Conservation (phyloP, 2,113 vertebrate genomes). For the Strix uralensis region DNA sequence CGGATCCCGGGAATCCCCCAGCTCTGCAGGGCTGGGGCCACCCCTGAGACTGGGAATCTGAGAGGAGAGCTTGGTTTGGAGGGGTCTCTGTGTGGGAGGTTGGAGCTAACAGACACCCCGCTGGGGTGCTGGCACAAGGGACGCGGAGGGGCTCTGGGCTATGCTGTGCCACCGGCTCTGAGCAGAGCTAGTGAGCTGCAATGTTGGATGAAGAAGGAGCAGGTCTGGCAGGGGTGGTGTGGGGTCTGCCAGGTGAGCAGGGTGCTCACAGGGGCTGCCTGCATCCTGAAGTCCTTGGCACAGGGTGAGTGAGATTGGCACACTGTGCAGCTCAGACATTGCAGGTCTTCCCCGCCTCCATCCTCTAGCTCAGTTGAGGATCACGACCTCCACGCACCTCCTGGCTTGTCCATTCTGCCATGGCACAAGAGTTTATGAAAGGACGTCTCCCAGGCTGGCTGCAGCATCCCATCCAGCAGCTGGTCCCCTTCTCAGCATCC, state of each 20-base stretch:
- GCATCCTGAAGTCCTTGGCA: not conserved
- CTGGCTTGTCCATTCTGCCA: rapidly evolving
- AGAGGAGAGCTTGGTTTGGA: not conserved
- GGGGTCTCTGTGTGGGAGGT: rapidly evolving
- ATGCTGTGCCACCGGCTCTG: too few relatives aligned
- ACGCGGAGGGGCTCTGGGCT: rapidly evolving
- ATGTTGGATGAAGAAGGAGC: rapidly evolving
- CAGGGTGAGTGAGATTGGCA: rapidly evolving
- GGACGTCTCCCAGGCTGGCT: not conserved
- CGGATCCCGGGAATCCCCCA: not conserved
- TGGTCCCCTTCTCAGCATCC: not conserved
- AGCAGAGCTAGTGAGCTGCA: not conserved
- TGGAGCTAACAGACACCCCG: not conserved
- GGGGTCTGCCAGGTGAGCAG: rapidly evolving
- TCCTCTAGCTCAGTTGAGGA: not conserved
- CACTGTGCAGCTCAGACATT: rapidly evolving
- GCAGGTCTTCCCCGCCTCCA: not conserved
- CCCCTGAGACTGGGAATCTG: not conserved
- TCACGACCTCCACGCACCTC: rapidly evolving
- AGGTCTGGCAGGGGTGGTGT: not conserved
- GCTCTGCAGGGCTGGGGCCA: not conserved
- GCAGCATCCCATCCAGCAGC: not conserved
- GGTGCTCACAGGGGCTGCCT: rapidly evolving
- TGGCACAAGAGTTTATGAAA: not conserved
- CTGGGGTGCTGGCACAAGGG: rapidly evolving